A percentile compares a stretch with the other conserved stretches of the same genome.
Evolutionary conservation across 2,113 vertebrate genomes (phyloP).

Genomic region (Clarias magur): DNA sequence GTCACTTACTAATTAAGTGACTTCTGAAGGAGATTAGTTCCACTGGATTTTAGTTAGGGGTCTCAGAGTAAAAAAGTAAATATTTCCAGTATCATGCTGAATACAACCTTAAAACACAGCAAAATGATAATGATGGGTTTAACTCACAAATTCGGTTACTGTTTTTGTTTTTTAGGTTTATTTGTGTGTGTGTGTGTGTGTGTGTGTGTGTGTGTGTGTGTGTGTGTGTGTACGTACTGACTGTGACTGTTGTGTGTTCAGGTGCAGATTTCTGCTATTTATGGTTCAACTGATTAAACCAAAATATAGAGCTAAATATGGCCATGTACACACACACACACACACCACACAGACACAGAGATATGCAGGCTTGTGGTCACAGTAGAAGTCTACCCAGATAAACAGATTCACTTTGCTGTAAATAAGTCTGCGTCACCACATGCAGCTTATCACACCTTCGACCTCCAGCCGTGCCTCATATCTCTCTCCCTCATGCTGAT

Average conservation of each 20-base stretch:
- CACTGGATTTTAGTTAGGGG: no score
- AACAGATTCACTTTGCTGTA: slow-evolving; percentile 25
- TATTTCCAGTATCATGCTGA: no score
- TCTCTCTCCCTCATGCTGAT: slow-evolving; percentile 15
- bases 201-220: no score
- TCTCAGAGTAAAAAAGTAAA: no score
- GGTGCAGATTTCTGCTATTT: not conserved
- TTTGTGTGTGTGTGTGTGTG: no score
- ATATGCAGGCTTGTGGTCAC: not conserved
- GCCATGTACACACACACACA: not conserved
- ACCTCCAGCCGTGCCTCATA: slow-evolving; percentile 26
- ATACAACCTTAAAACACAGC: not conserved
- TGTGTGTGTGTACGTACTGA: not conserved
- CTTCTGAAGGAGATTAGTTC: no score
- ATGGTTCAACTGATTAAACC: not conserved
- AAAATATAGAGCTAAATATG: not conserved
- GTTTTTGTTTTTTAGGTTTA: no score
- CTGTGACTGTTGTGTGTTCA: not conserved
- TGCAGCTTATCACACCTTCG: slow-evolving; percentile 24
- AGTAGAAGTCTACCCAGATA: not conserved
- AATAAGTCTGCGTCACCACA: slow-evolving; percentile 10
- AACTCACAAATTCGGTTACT: not conserved
- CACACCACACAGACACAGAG: slow-evolving; percentile 14
- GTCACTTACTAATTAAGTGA: no score
- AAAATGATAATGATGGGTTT: not conserved